phyloP scores from a whole-genome alignment of 1,140 invertebrate genomes.

The Drosophila paulistorum region DNA sequence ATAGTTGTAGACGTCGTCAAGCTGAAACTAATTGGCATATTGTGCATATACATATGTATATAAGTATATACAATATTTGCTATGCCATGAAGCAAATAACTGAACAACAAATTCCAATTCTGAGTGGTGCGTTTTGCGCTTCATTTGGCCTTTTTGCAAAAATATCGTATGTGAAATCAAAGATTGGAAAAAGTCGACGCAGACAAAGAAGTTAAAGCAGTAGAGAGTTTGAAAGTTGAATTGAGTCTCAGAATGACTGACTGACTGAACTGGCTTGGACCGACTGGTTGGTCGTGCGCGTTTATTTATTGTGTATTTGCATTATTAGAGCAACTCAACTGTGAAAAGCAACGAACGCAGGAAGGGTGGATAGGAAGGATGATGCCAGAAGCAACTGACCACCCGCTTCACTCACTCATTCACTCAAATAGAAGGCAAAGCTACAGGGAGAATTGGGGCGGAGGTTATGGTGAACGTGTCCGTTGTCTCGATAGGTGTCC shows the following conservation, averaged over 20 bases:
- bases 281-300: slow-evolving; percentile 27
- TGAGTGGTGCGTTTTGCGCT: slow-evolving; percentile 31
- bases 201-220: not conserved
- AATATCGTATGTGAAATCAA: not conserved
- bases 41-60: slow-evolving; percentile 1
- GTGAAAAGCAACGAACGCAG: slow-evolving; percentile 54
- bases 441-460: not conserved
- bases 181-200: not conserved
- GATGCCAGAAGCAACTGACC: not conserved
- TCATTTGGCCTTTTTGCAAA: slow-evolving; percentile 32
- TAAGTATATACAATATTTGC: not conserved
- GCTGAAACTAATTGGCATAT: slow-evolving; percentile 68
- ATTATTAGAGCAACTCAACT: slow-evolving; percentile 67
- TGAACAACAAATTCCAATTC: slow-evolving; percentile 8
- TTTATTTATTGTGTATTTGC: slow-evolving; percentile 79
- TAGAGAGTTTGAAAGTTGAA: slow-evolving; percentile 7
- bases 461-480: slow-evolving; percentile 13
- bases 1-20: slow-evolving; percentile 10
- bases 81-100: slow-evolving; percentile 24
- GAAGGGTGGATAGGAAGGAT: not conserved
- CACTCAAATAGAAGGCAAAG: slow-evolving; percentile 1
- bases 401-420: slow-evolving; percentile 8
- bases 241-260: slow-evolving; percentile 23
- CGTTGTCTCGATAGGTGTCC: slow-evolving; percentile 37
- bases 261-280: not conserved